A percentile compares a stretch with the other conserved stretches of the same genome.
Conservation (phyloP, 2,888 invertebrate species). For the Byasa hedistus region DNA sequence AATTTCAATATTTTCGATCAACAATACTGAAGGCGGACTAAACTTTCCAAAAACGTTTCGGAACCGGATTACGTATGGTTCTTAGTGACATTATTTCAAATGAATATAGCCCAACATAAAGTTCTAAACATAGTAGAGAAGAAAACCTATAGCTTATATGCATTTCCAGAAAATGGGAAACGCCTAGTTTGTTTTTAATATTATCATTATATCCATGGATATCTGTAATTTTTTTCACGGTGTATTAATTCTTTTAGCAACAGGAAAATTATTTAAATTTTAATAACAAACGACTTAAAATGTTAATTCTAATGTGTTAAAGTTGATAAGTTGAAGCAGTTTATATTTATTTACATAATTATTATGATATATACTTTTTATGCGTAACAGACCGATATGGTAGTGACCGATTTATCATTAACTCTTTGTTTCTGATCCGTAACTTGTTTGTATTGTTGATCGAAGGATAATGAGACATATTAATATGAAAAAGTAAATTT, state of each 20-base stretch:
- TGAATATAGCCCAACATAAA: not conserved
- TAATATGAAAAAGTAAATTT: not conserved
- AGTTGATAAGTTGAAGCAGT: too few species aligned
- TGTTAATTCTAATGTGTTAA: too few species aligned
- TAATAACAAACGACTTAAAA: too few species aligned
- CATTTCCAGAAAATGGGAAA: not conserved
- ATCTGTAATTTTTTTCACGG: not conserved
- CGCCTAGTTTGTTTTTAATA: not conserved
- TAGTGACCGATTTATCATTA: too few species aligned
- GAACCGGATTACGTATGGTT: not conserved
- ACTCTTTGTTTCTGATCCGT: too few species aligned
- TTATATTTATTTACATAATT: too few species aligned
- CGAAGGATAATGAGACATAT: not conserved
- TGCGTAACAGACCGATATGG: too few species aligned
- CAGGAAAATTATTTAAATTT: too few species aligned
- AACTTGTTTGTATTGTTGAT: not conserved
- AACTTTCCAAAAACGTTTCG: not conserved
- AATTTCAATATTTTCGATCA: conserved; percentile 6
- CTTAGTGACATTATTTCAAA: not conserved
- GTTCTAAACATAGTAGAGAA: not conserved
- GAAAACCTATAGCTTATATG: not conserved
- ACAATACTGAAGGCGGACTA: not conserved
- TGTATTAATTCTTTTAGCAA: not conserved
- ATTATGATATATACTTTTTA: too few species aligned
- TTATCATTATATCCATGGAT: not conserved